These are phyloP conservation scores for Bombyx mori DNA, from an alignment of 1,140 invertebrate genomes.

Conservation along the genomic window ASM3026992v2 NC_085110.1:10795001-10795500, in stretches of 20 bases:
- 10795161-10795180: slow-evolving; percentile 61
- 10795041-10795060: slow-evolving; percentile 15
- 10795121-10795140: slow-evolving; percentile 51
- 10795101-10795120: slow-evolving; percentile 44
- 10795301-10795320: slow-evolving; percentile 81
- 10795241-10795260: slow-evolving; percentile 79
- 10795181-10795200: slow-evolving; percentile 80
- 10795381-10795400: slow-evolving; percentile 86
- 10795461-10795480: too few species aligned
- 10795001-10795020: slow-evolving; percentile 22
- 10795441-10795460: slow-evolving; percentile 33
- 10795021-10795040: slow-evolving; percentile 31
- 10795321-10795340: slow-evolving; percentile 86
- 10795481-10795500: too few species aligned
- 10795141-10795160: slow-evolving; percentile 17
- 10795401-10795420: slow-evolving; percentile 82
- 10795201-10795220: slow-evolving; percentile 76
- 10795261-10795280: slow-evolving; percentile 80
- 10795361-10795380: slow-evolving; percentile 84
- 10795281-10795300: slow-evolving; percentile 80
- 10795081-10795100: slow-evolving; percentile 32
- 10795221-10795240: slow-evolving; percentile 84
- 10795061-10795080: slow-evolving; percentile 40
- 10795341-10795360: slow-evolving; percentile 79
- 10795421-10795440: slow-evolving; percentile 74